These are phyloP conservation scores for Heterodera filipjevi DNA, from an alignment of 2,888 invertebrate species.

Conservation along the genomic window DNA sequence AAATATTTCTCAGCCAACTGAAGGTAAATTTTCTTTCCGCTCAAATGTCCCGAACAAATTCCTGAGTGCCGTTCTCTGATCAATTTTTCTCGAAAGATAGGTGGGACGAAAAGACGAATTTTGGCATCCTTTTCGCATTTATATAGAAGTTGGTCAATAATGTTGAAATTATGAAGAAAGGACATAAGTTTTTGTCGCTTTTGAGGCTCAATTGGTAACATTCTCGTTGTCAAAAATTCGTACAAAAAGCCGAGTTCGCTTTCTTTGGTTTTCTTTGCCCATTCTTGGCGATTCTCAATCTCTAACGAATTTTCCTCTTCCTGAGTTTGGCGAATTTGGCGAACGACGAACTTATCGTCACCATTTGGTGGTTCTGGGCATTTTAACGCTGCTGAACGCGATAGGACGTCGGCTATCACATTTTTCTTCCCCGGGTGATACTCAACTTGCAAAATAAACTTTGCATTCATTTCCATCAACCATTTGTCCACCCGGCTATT, in stretches of 20 bases:
- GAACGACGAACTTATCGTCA: too few species aligned
- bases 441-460: conserved; percentile 14
- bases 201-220: neutral
- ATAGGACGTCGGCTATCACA: conserved; percentile 12
- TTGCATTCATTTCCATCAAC: conserved; percentile 14
- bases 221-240: neutral
- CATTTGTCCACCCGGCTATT: conserved; percentile 25
- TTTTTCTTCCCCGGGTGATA: conserved; percentile 22
- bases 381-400: neutral
- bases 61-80: conserved; percentile 38
- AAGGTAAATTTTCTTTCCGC: conserved; percentile 31
- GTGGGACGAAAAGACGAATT: conserved; percentile 34
- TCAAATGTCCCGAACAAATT: conserved; percentile 39
- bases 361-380: too few species aligned
- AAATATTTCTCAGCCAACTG: conserved; percentile 30
- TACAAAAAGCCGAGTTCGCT: conserved; percentile 10
- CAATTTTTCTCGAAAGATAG: conserved; percentile 10
- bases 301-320: too few species aligned
- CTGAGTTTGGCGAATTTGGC: too few species aligned
- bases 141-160: too few species aligned
- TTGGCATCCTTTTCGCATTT: too few species aligned
- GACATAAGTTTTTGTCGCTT: too few species aligned
- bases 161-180: too few species aligned
- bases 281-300: conserved; percentile 3
- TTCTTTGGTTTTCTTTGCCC: conserved; percentile 9